phyloP scores from a whole-genome alignment of 2,113 vertebrate species.

The Globicephala melas region DNA sequence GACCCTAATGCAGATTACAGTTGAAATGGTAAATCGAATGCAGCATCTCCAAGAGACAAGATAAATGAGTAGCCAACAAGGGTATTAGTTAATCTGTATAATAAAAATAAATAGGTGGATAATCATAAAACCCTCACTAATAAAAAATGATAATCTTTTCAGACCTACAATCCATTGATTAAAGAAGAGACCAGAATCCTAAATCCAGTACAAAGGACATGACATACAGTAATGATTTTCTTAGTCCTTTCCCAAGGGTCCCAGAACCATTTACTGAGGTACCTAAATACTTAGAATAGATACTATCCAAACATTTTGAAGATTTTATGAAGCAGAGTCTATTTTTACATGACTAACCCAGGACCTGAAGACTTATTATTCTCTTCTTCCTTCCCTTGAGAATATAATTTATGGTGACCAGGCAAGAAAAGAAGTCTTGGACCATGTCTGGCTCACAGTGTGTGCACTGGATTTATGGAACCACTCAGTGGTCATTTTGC shows the following conservation, averaged over 20 bases:
- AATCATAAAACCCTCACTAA: not conserved
- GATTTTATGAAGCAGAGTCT: not conserved
- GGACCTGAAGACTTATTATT: not conserved
- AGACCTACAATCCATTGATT: not conserved
- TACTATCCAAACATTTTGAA: not conserved
- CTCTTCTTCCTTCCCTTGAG: not conserved
- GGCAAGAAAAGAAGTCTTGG: not conserved
- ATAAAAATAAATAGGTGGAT: not conserved
- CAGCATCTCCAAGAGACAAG: not conserved
- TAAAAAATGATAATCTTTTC: not conserved
- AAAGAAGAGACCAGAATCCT: not conserved
- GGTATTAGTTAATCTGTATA: not conserved
- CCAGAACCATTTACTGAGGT: not conserved
- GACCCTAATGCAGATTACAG: not conserved
- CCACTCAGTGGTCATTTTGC: not conserved
- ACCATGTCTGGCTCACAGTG: not conserved
- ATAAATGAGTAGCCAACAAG: not conserved
- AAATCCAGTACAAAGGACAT: not conserved
- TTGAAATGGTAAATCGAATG: not conserved
- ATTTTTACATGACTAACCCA: not conserved
- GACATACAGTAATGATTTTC: not conserved
- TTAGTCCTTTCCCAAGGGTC: not conserved
- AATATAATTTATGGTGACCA: not conserved
- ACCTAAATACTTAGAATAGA: not conserved
- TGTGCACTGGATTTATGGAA: not conserved